phyloP scores from a whole-genome alignment of 2,888 invertebrate species.

The Aleiodes testaceus region DNA sequence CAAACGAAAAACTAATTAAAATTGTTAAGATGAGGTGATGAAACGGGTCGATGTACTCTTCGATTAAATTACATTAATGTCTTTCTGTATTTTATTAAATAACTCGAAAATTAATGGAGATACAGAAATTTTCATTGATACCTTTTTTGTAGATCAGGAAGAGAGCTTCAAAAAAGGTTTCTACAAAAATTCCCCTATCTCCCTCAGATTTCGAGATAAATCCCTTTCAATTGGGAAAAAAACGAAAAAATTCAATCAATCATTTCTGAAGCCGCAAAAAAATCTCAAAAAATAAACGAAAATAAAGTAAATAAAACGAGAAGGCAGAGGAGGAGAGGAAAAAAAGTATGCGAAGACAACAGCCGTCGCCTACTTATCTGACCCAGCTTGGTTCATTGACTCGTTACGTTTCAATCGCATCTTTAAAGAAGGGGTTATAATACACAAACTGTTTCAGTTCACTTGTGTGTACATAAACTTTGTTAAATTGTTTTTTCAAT shows the following conservation, averaged over 20 bases:
- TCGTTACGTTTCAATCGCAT: slow-evolving; percentile 54
- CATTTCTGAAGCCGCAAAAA: not conserved
- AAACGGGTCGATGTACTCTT: too few relatives aligned
- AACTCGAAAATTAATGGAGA: not conserved
- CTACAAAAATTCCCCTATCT: slow-evolving; percentile 42
- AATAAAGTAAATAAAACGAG: not conserved
- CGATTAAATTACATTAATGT: too few relatives aligned
- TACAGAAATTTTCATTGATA: not conserved
- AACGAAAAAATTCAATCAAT: not conserved
- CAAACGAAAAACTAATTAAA: not conserved
- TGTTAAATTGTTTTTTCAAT: slow-evolving; percentile 47
- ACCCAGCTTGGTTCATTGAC: slow-evolving; percentile 54
- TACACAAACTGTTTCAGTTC: slow-evolving; percentile 31
- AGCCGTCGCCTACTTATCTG: slow-evolving; percentile 53
- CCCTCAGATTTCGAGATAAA: slow-evolving; percentile 31
- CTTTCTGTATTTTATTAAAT: too few relatives aligned
- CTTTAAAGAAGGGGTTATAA: slow-evolving; percentile 44
- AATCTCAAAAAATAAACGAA: not conserved
- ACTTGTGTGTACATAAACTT: slow-evolving; percentile 7
- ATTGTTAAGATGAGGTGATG: too few relatives aligned
- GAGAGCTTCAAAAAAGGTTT: slow-evolving; percentile 21
- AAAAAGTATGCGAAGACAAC: slow-evolving; percentile 14
- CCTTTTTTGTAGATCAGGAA: too few relatives aligned
- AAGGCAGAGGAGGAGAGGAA: not conserved
- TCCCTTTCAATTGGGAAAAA: not conserved